Conservation (phyloP, 2,888 invertebrate genomes). For the Netelia inedita region DNA sequence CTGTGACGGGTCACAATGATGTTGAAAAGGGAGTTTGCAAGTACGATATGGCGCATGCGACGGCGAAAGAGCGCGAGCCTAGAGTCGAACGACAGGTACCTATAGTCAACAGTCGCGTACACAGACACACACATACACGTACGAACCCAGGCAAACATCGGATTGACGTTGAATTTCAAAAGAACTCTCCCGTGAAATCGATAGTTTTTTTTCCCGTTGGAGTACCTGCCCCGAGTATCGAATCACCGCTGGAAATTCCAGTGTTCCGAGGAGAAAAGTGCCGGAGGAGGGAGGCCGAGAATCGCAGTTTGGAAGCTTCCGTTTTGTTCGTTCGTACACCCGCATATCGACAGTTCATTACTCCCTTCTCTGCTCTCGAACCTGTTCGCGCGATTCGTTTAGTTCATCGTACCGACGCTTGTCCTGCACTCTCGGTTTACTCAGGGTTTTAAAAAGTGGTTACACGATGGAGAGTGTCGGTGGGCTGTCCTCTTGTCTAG, state of each 20-base stretch:
- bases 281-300: slow-evolving; percentile 67
- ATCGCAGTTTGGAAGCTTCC: slow-evolving; percentile 70
- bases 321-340: slow-evolving; percentile 35
- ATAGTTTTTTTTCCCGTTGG: slow-evolving; percentile 53
- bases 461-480: not conserved
- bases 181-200: slow-evolving; percentile 60
- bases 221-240: slow-evolving; percentile 19
- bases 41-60: not conserved
- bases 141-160: not conserved
- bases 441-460: not conserved
- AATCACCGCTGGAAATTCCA: slow-evolving; percentile 35
- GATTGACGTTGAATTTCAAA: slow-evolving; percentile 55
- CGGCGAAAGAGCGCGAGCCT: not conserved
- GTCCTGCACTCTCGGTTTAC: slow-evolving; percentile 51
- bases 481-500: not conserved
- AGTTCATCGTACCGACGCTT: slow-evolving; percentile 70
- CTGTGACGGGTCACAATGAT: not conserved
- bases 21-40: not conserved
- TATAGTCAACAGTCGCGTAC: not conserved
- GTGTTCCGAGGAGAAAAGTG: slow-evolving; percentile 52
- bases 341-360: slow-evolving; percentile 62
- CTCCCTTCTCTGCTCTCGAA: slow-evolving; percentile 26
- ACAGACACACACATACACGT: not conserved
- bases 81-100: not conserved
- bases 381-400: slow-evolving; percentile 66